These are phyloP conservation scores for Aythya baeri DNA, from an alignment of 2,113 vertebrate genomes.

Conservation along the genomic window DNA sequence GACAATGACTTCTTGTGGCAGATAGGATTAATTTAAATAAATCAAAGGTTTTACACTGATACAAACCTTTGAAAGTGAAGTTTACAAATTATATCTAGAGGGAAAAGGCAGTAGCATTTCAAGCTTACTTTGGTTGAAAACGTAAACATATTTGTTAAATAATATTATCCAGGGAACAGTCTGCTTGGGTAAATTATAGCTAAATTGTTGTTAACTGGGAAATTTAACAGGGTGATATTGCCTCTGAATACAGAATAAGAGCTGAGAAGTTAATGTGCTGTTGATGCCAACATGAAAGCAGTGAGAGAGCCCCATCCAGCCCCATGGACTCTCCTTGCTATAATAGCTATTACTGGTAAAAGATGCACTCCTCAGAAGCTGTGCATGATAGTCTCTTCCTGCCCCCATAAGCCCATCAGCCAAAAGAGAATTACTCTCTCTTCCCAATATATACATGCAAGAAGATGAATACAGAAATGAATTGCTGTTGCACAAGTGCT, in stretches of 20 bases:
- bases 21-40: neutral
- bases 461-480: neutral
- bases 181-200: slow-evolving; percentile 6
- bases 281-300: neutral
- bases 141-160: neutral
- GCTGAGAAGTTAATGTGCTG: neutral
- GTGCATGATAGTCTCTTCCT: neutral
- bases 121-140: neutral
- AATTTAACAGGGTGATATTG: neutral
- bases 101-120: slow-evolving; percentile 8
- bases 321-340: neutral
- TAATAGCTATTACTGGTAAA: neutral
- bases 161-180: neutral
- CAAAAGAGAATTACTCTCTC: neutral
- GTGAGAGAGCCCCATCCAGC: neutral
- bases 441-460: neutral
- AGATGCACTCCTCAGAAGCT: neutral
- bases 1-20: neutral
- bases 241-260: neutral
- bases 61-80: neutral
- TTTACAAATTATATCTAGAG: neutral
- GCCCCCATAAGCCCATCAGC: neutral
- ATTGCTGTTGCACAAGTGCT: neutral
- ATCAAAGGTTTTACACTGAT: neutral
- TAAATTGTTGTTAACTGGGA: slow-evolving; percentile 3